Evolutionary conservation across 37 sponge, comb jelly and placozoan genomes (phyloP), one percentile per base, ranked within the genome.

Genomic region (Beroe ovata): DNA sequence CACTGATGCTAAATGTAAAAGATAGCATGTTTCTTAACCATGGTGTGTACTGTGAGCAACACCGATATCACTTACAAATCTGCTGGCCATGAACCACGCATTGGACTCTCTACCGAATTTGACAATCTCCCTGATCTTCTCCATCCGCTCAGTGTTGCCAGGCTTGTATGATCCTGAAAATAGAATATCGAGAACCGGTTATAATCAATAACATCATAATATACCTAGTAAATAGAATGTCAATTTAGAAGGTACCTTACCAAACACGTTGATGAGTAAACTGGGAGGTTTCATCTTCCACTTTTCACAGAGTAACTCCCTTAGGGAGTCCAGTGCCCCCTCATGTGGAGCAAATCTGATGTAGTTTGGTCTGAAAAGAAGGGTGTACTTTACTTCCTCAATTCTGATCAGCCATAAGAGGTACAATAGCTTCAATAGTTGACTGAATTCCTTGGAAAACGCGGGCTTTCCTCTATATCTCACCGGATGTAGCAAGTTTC

Each of bases 401-500:
- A n/a, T n/a, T n/a, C n/a, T n/a, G n/a, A n/a, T n/a, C n/a, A n/a
- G n/a, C n/a, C n/a, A n/a, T n/a, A n/a, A n/a, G n/a, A n/a, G n/a
- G n/a, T n/a, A n/a, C n/a, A n/a, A n/a, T n/a, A n/a, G n/a, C n/a
- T n/a, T n/a, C n/a, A n/a, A n/a, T n/a, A n/a, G n/a, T n/a, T n/a
- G n/a, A n/a, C n/a, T n/a, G n/a, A n/a, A n/a, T n/a, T n/a, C n/a
- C n/a, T n/a, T n/a, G n/a, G n/a, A n/a, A n/a, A n/a, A n/a, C n/a
- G n/a, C n/a, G n/a, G n/a, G n/a, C n/a, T n/a, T n/a, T n/a, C n/a
- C n/a, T n/a, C n/a, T n/a, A n/a, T n/a, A n/a, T n/a, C n/a, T 47
- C 11, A 66, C 69, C 69, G 29, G 35, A 66, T 66, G 36, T 66
- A 66, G 36, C 69, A 66, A 32, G 25, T 66, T 66, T 66, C 69